These are phyloP conservation scores for Epinotia brunnichana DNA, from an alignment of 2,888 invertebrate species.

Conservation along the genomic window DNA sequence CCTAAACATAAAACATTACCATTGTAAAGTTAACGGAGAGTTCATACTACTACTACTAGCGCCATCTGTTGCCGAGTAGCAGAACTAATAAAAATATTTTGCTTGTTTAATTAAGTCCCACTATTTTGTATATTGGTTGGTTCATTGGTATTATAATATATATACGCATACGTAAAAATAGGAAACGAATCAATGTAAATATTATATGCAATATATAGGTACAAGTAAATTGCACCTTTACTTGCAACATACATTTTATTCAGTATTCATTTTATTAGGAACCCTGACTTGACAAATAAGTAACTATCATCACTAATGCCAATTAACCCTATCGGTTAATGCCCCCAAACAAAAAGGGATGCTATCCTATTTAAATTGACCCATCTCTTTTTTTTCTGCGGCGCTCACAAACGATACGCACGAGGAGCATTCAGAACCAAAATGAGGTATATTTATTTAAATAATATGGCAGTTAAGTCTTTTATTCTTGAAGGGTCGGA, in stretches of 20 bases:
- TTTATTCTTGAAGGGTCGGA: slow-evolving; percentile 1
- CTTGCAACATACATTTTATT: not conserved
- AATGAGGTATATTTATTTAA: not conserved
- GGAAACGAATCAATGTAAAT: no score
- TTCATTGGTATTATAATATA: not conserved
- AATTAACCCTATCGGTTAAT: slow-evolving; percentile 20
- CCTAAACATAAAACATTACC: no score
- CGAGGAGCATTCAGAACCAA: not conserved
- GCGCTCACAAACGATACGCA: slow-evolving; percentile 21
- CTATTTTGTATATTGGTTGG: not conserved
- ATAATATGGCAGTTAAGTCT: not conserved
- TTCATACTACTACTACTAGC: not conserved
- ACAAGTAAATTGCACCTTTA: not conserved
- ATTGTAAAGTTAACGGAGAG: not conserved
- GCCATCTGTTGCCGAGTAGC: slow-evolving; percentile 42
- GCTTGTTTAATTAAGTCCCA: not conserved
- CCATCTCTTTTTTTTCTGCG: slow-evolving; percentile 28
- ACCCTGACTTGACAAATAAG: slow-evolving; percentile 1
- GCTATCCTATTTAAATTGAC: slow-evolving; percentile 26
- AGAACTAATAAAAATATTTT: slow-evolving; percentile 6
- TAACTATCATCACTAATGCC: slow-evolving; percentile 9
- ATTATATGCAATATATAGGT: no score
- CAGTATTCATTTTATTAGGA: not conserved
- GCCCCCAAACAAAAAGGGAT: slow-evolving; percentile 14
- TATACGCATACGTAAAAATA: not conserved